Percentiles rank a stretch among this genome's conserved stretches.
Conservation (phyloP, 2,888 invertebrate genomes). For the Lochmaea capreae region DNA sequence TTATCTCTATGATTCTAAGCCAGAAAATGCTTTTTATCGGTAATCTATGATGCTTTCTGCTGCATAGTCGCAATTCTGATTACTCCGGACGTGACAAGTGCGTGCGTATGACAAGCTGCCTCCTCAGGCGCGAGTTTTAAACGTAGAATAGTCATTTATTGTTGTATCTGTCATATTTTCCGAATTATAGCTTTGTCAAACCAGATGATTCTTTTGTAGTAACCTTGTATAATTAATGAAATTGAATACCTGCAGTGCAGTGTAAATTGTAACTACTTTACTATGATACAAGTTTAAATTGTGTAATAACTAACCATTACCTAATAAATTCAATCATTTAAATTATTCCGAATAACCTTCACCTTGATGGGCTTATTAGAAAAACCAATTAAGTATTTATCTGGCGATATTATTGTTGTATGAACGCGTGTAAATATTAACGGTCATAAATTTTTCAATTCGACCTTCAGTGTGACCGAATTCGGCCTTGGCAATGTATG, state of each 20-base stretch:
- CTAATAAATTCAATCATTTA: neutral
- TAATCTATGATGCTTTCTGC: too few relatives aligned
- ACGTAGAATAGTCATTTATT: too few relatives aligned
- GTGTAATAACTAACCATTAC: neutral
- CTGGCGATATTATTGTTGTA: constrained; percentile 4
- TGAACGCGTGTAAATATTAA: constrained; percentile 10
- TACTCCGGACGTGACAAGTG: too few relatives aligned
- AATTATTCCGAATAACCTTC: constrained; percentile 1
- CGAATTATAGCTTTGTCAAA: too few relatives aligned
- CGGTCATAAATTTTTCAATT: constrained; percentile 8
- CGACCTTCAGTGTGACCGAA: constrained; percentile 48
- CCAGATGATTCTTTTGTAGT: too few relatives aligned
- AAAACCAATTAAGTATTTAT: constrained; percentile 12
- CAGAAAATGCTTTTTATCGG: too few relatives aligned
- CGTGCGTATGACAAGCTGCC: too few relatives aligned
- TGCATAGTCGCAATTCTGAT: too few relatives aligned
- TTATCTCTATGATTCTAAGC: too few relatives aligned
- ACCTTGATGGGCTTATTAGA: constrained; percentile 10
- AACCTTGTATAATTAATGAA: neutral
- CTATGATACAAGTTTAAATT: neutral
- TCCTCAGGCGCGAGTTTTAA: too few relatives aligned
- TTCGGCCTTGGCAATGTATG: constrained; percentile 44
- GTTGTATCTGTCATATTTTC: too few relatives aligned
- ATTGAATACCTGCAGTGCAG: neutral
- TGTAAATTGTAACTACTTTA: neutral